These are phyloP conservation scores for Acronicta aceris DNA, from an alignment of 2,888 invertebrate species.

Conservation along the genomic window DNA sequence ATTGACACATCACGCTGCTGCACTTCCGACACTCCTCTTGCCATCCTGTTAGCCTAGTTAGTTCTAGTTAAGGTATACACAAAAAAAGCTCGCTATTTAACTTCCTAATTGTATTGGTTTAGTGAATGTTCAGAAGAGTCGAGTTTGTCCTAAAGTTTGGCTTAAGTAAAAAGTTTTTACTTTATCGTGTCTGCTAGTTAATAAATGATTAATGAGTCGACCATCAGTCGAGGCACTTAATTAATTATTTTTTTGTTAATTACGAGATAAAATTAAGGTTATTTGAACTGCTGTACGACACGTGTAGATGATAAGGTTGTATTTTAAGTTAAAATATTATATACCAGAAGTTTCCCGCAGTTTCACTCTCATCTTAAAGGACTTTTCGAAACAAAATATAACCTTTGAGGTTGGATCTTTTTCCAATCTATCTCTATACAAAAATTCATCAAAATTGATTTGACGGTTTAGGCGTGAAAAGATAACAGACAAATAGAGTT, in stretches of 20 bases:
- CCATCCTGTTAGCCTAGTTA: slow-evolving; percentile 6
- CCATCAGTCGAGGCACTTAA: slow-evolving; percentile 16
- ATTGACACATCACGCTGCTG: too few species aligned
- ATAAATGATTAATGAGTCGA: slow-evolving; percentile 38
- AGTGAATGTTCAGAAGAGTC: slow-evolving; percentile 36
- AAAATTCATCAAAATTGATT: too few species aligned
- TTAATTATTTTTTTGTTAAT: slow-evolving; percentile 24
- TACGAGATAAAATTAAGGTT: slow-evolving; percentile 9
- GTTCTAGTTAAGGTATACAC: slow-evolving; percentile 17
- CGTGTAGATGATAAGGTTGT: neutral
- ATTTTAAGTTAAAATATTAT: too few species aligned
- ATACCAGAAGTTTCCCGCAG: too few species aligned
- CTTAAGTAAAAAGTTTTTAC: slow-evolving; percentile 43
- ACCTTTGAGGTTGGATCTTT: too few species aligned
- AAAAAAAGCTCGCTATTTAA: slow-evolving; percentile 48
- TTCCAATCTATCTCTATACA: too few species aligned
- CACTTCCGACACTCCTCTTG: too few species aligned
- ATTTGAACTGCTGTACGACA: neutral
- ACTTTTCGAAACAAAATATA: too few species aligned
- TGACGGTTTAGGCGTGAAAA: too few species aligned
- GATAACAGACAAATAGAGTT: too few species aligned
- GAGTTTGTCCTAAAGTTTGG: slow-evolving; percentile 35
- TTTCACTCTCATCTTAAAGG: too few species aligned
- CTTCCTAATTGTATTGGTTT: slow-evolving; percentile 52
- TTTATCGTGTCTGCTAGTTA: slow-evolving; percentile 19